Evolutionary conservation across 2,888 invertebrate genomes (phyloP).

Genomic region (Drosophila limbata): DNA sequence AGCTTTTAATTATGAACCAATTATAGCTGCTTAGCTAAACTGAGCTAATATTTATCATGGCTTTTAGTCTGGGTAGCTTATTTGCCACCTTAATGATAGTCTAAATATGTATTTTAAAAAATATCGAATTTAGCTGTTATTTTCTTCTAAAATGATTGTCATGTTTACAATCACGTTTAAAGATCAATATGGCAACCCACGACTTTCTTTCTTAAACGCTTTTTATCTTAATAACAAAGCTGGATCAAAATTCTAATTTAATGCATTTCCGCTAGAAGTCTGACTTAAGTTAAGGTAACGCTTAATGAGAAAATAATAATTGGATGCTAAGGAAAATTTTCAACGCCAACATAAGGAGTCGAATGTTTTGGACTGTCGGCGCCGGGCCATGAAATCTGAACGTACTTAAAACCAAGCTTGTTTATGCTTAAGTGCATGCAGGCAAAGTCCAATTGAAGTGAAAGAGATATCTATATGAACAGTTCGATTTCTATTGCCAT

Average conservation of each 20-base stretch:
- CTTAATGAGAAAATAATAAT: constrained; percentile 29
- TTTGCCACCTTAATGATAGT: constrained; percentile 51
- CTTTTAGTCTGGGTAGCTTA: constrained; percentile 56
- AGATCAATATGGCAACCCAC: constrained; percentile 17
- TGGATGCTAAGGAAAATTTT: constrained; percentile 25
- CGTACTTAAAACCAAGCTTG: constrained; percentile 28
- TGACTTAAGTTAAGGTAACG: constrained; percentile 24
- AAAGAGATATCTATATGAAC: not conserved
- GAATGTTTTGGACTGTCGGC: constrained; percentile 39
- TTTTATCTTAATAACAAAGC: constrained; percentile 46
- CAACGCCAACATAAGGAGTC: constrained; percentile 44
- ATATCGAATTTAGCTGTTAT: not conserved
- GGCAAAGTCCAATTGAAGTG: constrained; percentile 42
- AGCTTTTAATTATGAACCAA: constrained; percentile 65
- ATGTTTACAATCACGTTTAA: not conserved
- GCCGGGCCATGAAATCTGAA: constrained; percentile 64
- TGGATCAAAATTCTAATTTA: constrained; percentile 12
- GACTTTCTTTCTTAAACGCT: not conserved
- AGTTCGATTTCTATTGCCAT: not conserved
- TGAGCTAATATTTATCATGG: constrained; percentile 61
- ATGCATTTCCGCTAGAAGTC: constrained; percentile 37
- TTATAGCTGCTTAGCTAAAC: constrained; percentile 51
- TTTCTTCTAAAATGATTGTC: not conserved
- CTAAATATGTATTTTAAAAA: constrained; percentile 42
- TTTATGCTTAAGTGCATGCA: constrained; percentile 42